phyloP scores from a whole-genome alignment of 2,888 invertebrate genomes.

The Horisme vitalbata region DNA sequence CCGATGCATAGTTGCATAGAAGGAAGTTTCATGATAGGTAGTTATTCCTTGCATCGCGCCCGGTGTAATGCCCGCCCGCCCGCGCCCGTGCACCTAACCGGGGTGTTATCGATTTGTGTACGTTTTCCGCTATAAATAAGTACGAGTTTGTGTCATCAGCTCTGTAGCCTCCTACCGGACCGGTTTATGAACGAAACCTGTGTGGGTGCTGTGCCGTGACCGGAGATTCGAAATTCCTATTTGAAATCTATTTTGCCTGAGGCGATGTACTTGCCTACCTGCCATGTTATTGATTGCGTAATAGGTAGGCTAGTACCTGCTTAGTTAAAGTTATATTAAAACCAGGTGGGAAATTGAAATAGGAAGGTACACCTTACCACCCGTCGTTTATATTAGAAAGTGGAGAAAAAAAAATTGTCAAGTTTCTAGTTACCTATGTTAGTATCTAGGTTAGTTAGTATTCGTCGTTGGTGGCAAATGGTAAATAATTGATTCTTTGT shows the following conservation, averaged over 20 bases:
- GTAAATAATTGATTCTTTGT: too few species aligned
- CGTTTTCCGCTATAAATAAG: conserved; percentile 78
- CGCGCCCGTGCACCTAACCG: conserved; percentile 44
- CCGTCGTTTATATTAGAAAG: too few species aligned
- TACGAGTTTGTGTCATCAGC: conserved; percentile 73
- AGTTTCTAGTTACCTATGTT: too few species aligned
- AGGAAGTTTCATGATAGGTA: conserved; percentile 40
- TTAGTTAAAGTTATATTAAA: conserved; percentile 35
- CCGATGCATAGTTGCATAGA: conserved; percentile 36
- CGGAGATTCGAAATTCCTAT: conserved; percentile 61
- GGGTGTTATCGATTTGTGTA: conserved; percentile 76
- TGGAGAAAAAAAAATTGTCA: too few species aligned
- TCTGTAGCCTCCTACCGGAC: conserved; percentile 53
- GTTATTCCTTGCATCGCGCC: conserved; percentile 39
- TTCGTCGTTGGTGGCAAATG: too few species aligned
- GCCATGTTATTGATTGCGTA: conserved; percentile 58
- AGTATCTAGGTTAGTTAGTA: too few species aligned
- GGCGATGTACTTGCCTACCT: conserved; percentile 10
- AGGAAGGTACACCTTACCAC: too few species aligned
- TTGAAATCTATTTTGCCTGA: conserved; percentile 47
- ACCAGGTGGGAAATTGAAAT: conserved; percentile 35
- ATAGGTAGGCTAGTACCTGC: too few species aligned
- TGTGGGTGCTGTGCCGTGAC: conserved; percentile 61
- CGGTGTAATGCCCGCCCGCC: conserved; percentile 33
- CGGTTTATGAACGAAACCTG: conserved; percentile 70